Evolutionary conservation across 2,888 invertebrate genomes (phyloP).

Genomic region (Gibbula magus): DNA sequence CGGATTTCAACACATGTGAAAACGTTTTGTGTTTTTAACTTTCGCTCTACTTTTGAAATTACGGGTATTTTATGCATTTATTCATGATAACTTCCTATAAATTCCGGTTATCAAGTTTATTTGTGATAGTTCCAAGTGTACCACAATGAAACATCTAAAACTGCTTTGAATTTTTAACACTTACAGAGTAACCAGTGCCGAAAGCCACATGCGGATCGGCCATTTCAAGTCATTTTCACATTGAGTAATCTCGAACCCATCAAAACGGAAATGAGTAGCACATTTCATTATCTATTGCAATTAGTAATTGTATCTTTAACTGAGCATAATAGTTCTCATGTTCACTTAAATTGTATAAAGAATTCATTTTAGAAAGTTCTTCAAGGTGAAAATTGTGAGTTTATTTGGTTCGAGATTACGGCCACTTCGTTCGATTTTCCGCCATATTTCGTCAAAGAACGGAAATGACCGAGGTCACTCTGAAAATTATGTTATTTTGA

Average conservation of each 20-base stretch:
- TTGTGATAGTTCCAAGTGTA: no score
- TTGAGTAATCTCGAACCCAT: conserved; percentile 26
- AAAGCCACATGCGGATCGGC: conserved; percentile 64
- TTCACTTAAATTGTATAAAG: not conserved
- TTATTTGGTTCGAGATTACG: not conserved
- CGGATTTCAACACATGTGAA: no score
- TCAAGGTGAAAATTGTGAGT: not conserved
- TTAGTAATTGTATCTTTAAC: no score
- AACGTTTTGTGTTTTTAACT: no score
- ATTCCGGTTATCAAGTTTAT: no score
- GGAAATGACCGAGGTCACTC: conserved; percentile 62
- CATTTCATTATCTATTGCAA: no score
- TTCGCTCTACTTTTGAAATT: no score
- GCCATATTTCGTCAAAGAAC: conserved; percentile 65
- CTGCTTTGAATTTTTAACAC: conserved; percentile 31
- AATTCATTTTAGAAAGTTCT: not conserved
- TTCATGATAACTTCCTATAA: no score
- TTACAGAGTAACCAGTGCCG: conserved; percentile 61
- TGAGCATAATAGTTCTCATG: no score
- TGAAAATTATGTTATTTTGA: conserved; percentile 21
- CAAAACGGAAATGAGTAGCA: not conserved
- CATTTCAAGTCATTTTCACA: conserved; percentile 68
- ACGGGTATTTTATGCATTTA: no score
- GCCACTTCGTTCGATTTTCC: conserved; percentile 54
- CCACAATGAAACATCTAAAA: no score